Base-by-base conservation (phyloP, 2,113 vertebrate genomes). In the Takifugu bimaculatus region DNA sequence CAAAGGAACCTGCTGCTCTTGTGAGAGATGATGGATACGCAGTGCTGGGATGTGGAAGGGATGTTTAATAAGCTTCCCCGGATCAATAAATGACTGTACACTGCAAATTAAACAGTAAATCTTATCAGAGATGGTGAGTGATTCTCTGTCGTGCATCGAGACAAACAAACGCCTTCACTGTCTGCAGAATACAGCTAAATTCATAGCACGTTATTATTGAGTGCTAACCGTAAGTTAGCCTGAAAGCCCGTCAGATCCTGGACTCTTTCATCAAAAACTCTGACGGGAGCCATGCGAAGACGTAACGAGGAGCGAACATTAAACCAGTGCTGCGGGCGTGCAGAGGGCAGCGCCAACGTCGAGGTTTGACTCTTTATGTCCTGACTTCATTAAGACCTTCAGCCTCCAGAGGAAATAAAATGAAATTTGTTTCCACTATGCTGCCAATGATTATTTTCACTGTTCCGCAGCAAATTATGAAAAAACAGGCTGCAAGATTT, bases 91-190 rank as follows among this genome's bases (percentile, higher is more conserved):
- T 80, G 65, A 81, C 76, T 69, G 48, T 61, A 57, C 60, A 52
- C 69, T 70, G 74, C 77, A 85, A 83, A 85, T 81, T 74, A 85
- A 85, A 81, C 74, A 59, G 60, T 78, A 81, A 85, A 80, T 83
- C 72, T 78, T 50, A 26, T 80, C 70, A 75, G 52, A 68, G 74
- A 60, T 64, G 28, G 53, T 63, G 51, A 79, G 65, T 57, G 65
- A 78, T 70, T 14, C 65, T 39, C 58, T 49, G 64, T 78, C 65
- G 71, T 60, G 43, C 2, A 9, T 10, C 42, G 28, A 20, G 42
- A 87, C 77, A 91, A 91, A 93, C 88, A 89, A 93, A 91, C 82
- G 78, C 75, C 65, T 75, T 68, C 88, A 82, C 32, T 59, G 20
- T 12, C 32, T 59, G 12, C 52, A 42, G 44, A 50, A 64, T 49